phyloP scores from a whole-genome alignment of 2,113 vertebrate genomes.

The human region DNA sequence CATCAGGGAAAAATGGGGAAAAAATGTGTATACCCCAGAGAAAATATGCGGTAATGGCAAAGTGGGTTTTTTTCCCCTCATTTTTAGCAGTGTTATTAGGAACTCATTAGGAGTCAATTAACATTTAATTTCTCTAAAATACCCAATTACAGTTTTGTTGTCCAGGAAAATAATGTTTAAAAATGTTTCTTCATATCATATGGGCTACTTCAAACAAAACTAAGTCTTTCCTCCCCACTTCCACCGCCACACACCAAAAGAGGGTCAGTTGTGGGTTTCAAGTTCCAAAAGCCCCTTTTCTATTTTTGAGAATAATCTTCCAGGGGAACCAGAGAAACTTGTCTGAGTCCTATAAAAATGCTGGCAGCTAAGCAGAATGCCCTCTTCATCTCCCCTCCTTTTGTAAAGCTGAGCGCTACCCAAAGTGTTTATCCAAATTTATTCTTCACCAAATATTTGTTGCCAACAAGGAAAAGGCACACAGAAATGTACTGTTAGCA shows the following conservation, averaged over 20 bases:
- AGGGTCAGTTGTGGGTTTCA: neutral
- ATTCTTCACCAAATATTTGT: slow-evolving; percentile 46
- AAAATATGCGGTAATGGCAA: neutral
- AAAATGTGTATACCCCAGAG: neutral
- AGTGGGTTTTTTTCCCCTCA: neutral
- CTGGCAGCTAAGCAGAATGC: neutral
- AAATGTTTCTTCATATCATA: neutral
- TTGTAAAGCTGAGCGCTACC: neutral
- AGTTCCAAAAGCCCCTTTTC: neutral
- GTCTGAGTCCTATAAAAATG: neutral
- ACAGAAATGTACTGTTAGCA: neutral
- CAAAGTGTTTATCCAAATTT: neutral
- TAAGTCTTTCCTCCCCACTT: neutral
- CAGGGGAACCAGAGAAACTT: neutral
- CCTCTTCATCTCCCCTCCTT: neutral
- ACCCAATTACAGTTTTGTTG: neutral
- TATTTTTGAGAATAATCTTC: neutral
- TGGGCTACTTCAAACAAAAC: neutral
- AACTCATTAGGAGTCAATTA: slow-evolving; percentile 17
- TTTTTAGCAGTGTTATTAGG: slow-evolving; percentile 3
- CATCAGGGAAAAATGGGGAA: neutral
- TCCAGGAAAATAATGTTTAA: neutral
- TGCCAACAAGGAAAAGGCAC: slow-evolving; percentile 6
- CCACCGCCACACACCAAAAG: neutral
- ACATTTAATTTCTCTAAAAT: slow-evolving; percentile 31